Percentiles rank a stretch among this genome's conserved stretches.
Evolutionary conservation across 1,140 invertebrate genomes (phyloP).

Genomic region (Nixonia krombeini): DNA sequence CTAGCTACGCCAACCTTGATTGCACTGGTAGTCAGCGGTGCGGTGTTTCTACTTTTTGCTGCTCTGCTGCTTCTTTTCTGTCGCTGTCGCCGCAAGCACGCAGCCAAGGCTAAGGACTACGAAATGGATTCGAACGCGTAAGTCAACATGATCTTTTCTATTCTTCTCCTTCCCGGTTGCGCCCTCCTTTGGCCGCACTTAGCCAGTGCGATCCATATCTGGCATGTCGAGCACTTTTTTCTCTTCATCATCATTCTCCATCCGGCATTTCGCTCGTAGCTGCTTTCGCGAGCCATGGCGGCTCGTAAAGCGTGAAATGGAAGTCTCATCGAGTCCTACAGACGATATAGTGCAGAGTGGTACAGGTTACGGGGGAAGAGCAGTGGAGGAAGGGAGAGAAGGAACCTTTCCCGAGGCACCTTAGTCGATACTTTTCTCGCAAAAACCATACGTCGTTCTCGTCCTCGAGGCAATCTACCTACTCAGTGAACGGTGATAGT

Average conservation of each 20-base stretch:
- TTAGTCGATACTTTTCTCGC: slow-evolving; percentile 39
- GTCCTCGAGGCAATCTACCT: slow-evolving; percentile 39
- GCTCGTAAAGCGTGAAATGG: slow-evolving; percentile 58
- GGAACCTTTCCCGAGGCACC: slow-evolving; percentile 25
- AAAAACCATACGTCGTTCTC: slow-evolving; percentile 40
- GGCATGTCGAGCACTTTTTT: slow-evolving; percentile 17
- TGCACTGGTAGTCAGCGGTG: slow-evolving; percentile 84
- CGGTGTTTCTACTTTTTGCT: slow-evolving; percentile 84
- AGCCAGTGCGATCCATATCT: slow-evolving; percentile 8
- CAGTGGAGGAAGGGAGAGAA: slow-evolving; percentile 14
- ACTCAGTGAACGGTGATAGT: too few relatives aligned
- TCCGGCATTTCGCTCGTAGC: slow-evolving; percentile 5
- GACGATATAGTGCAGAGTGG: slow-evolving; percentile 16
- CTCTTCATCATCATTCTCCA: slow-evolving; percentile 3
- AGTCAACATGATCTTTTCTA: slow-evolving; percentile 60
- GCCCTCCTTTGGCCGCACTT: slow-evolving; percentile 9
- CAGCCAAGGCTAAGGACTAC: slow-evolving; percentile 90
- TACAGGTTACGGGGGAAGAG: not conserved
- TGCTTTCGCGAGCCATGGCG: slow-evolving; percentile 33
- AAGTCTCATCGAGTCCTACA: slow-evolving; percentile 45
- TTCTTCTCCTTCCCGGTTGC: slow-evolving; percentile 1
- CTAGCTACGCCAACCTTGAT: slow-evolving; percentile 84
- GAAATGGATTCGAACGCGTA: slow-evolving; percentile 86
- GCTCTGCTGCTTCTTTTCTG: slow-evolving; percentile 87
- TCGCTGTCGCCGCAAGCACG: slow-evolving; percentile 86